Evolutionary conservation across 1,140 invertebrate species (phyloP).

Genomic region (Brachionus calyciflorus): DNA sequence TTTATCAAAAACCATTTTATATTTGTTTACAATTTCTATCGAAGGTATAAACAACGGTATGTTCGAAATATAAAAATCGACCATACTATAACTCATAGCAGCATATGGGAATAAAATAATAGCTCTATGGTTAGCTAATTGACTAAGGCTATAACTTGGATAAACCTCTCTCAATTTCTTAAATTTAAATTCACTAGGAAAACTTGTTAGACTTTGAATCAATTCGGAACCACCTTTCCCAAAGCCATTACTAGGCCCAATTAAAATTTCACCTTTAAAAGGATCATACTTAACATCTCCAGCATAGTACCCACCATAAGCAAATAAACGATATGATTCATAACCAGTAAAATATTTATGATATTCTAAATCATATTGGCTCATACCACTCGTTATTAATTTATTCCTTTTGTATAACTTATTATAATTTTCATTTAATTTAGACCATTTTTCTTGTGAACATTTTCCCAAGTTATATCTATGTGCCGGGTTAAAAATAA

Average conservation of each 20-base stretch:
- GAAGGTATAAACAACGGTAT: conserved; percentile 48
- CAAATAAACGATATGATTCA: too few relatives aligned
- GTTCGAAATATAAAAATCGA: conserved; percentile 45
- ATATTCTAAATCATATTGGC: too few relatives aligned
- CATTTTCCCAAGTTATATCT: conserved; percentile 48
- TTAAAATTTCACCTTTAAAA: background rate
- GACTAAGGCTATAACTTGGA: conserved; percentile 46
- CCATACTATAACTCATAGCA: conserved; percentile 29
- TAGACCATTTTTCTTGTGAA: conserved; percentile 46
- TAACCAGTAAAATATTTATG: too few relatives aligned
- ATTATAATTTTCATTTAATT: conserved; percentile 46
- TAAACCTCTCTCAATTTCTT: background rate
- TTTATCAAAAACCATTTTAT: conserved; percentile 43
- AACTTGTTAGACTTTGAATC: background rate
- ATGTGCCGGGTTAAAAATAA: conserved; percentile 46
- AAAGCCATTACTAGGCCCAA: background rate
- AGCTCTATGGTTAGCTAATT: conserved; percentile 47
- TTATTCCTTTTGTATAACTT: background rate
- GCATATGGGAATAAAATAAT: conserved; percentile 48
- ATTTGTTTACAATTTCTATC: conserved; percentile 45
- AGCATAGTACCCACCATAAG: background rate
- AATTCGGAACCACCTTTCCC: background rate
- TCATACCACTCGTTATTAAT: too few relatives aligned
- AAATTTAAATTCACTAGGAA: background rate
- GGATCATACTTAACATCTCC: background rate